A percentile compares a stretch with the other conserved stretches of the same genome.
phyloP scores from a whole-genome alignment of 2,888 invertebrate genomes.

The Pycnomerus fuliginosus region DNA sequence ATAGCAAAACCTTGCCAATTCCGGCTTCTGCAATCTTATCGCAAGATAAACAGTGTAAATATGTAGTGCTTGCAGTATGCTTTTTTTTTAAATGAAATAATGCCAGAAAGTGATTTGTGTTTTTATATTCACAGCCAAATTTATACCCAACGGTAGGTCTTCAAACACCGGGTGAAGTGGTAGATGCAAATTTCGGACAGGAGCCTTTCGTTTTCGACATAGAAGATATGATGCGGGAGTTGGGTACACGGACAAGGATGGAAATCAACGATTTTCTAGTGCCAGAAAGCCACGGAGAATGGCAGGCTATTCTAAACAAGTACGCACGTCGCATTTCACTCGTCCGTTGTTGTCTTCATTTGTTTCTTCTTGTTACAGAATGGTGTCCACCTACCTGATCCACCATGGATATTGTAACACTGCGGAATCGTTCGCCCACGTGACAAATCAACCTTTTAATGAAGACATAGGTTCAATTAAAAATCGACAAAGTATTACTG shows the following conservation, averaged over 20 bases:
- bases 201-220: slow-evolving; percentile 97
- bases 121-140: too few species aligned
- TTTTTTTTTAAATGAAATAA: too few species aligned
- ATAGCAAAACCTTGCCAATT: too few species aligned
- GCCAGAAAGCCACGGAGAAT: slow-evolving; percentile 84
- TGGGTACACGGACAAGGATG: slow-evolving; percentile 77
- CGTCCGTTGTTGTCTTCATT: too few species aligned
- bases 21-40: too few species aligned
- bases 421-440: slow-evolving; percentile 91
- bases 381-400: slow-evolving; percentile 95
- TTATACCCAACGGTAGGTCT: slow-evolving; percentile 97
- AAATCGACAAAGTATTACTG: slow-evolving; percentile 79
- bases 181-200: slow-evolving; percentile 98
- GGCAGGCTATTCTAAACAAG: slow-evolving; percentile 92
- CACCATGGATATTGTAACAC: slow-evolving; percentile 98
- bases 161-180: slow-evolving; percentile 97
- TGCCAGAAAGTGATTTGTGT: too few species aligned
- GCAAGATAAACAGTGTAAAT: too few species aligned
- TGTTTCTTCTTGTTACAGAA: slow-evolving; percentile 59
- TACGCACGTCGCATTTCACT: slow-evolving; percentile 51
- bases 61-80: too few species aligned
- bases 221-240: slow-evolving; percentile 93
- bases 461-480: slow-evolving; percentile 93
- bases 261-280: slow-evolving; percentile 87
- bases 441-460: slow-evolving; percentile 84